Conservation (phyloP, 2,797 vertebrate species). For the Poeciliopsis paucimaculata region DNA sequence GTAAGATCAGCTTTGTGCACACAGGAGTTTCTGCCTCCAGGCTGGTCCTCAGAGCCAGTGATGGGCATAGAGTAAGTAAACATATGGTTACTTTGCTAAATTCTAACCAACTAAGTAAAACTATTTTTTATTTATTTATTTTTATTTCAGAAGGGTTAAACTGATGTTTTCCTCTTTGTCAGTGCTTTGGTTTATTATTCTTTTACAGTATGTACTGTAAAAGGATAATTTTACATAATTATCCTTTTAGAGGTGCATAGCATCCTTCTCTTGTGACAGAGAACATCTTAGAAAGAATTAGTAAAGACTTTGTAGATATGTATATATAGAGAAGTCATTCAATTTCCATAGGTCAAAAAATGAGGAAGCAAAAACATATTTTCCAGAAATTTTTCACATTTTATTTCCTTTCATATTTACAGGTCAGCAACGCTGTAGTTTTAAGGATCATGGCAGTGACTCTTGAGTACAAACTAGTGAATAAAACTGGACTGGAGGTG, state of each 20-base stretch:
- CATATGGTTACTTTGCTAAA: neutral
- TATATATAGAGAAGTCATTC: neutral
- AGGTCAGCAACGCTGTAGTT: slow-evolving; percentile 88
- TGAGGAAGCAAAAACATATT: neutral
- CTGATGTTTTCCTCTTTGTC: neutral
- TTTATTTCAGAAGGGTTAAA: neutral
- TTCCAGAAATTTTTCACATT: neutral
- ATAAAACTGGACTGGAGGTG: slow-evolving; percentile 83
- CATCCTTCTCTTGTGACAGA: neutral
- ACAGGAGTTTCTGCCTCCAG: slow-evolving; percentile 81
- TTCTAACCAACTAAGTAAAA: neutral
- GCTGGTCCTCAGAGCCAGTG: slow-evolving; percentile 87
- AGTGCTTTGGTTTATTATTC: neutral
- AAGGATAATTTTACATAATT: no score
- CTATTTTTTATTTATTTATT: no score
- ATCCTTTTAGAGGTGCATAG: neutral
- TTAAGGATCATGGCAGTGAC: slow-evolving; percentile 83
- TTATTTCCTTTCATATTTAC: slow-evolving; percentile 12
- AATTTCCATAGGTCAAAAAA: neutral
- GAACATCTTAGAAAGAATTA: neutral
- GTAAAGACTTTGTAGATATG: neutral
- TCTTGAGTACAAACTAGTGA: slow-evolving; percentile 83
- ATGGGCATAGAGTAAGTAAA: slow-evolving; percentile 81
- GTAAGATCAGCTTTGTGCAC: slow-evolving; percentile 86
- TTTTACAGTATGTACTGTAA: neutral